These are phyloP conservation scores for Anas acuta DNA, from an alignment of 2,797 vertebrate species.

Conservation along the genomic window DNA sequence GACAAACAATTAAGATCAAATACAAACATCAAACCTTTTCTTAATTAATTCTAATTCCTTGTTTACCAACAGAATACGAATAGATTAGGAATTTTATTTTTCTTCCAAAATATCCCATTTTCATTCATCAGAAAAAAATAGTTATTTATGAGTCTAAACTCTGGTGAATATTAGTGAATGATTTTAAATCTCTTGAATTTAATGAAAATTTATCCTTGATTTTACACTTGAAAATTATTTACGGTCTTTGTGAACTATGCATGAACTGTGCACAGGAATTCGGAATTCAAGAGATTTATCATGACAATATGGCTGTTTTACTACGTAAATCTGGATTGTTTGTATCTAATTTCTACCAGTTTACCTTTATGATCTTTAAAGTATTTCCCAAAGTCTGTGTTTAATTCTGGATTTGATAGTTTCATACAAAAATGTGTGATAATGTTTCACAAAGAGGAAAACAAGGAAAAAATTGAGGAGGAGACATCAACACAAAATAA, in stretches of 20 bases:
- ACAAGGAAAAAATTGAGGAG: not conserved
- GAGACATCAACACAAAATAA: not conserved
- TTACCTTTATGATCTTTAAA: not conserved
- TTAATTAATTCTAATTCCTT: not conserved
- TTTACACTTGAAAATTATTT: slow-evolving; percentile 2
- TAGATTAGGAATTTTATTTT: not conserved
- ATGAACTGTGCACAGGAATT: not conserved
- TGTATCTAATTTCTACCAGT: not conserved
- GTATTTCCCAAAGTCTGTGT: not conserved
- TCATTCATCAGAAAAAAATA: not conserved
- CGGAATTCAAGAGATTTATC: not conserved
- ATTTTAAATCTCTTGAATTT: not conserved
- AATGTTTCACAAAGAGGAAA: not conserved
- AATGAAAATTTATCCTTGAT: not conserved
- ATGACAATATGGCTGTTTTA: not conserved
- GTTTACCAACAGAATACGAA: not conserved
- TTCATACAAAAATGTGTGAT: not conserved
- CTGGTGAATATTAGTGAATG: not conserved
- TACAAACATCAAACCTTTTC: not conserved
- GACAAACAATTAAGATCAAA: not conserved
- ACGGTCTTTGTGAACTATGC: not conserved
- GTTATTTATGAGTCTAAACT: not conserved
- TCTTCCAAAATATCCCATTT: not conserved
- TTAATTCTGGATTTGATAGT: not conserved
- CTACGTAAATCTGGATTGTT: not conserved